Conservation (phyloP, 2,888 invertebrate genomes). For the Embidobia sp. region DNA sequence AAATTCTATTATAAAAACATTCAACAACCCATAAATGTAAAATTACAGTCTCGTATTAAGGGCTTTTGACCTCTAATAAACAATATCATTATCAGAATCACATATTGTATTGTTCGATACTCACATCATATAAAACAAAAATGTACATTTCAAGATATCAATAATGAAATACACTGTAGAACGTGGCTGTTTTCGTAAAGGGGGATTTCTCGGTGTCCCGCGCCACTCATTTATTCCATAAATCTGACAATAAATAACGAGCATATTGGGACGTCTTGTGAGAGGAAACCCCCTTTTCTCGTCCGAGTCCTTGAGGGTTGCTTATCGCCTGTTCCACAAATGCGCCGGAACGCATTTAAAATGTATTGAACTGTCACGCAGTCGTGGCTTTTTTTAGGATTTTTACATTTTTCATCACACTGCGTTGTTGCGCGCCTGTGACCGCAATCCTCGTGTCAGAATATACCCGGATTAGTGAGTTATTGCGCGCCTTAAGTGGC, state of each 20-base stretch:
- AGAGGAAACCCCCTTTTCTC: conserved; percentile 62
- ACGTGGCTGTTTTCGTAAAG: conserved; percentile 42
- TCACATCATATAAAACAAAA: conserved; percentile 27
- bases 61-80: not conserved
- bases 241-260: conserved; percentile 81
- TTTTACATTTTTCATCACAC: conserved; percentile 80
- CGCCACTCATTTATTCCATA: conserved; percentile 80
- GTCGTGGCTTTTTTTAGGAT: conserved; percentile 76
- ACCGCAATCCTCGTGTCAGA: conserved; percentile 60
- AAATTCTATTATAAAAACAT: too few species aligned
- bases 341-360: conserved; percentile 81
- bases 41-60: not conserved
- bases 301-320: conserved; percentile 66
- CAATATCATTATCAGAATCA: conserved; percentile 16
- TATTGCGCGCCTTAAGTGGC: conserved; percentile 69
- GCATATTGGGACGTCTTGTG: conserved; percentile 74
- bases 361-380: conserved; percentile 81
- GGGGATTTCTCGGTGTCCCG: conserved; percentile 62
- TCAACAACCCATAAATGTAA: too few species aligned
- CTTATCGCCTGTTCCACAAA: conserved; percentile 77
- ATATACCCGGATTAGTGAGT: conserved; percentile 74
- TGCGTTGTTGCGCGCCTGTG: conserved; percentile 54
- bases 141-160: conserved; percentile 48
- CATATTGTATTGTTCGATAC: conserved; percentile 21
- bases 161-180: conserved; percentile 63